Evolutionary conservation across 2,797 vertebrate species (phyloP).

Genomic region (Sebastiscus tertius): DNA sequence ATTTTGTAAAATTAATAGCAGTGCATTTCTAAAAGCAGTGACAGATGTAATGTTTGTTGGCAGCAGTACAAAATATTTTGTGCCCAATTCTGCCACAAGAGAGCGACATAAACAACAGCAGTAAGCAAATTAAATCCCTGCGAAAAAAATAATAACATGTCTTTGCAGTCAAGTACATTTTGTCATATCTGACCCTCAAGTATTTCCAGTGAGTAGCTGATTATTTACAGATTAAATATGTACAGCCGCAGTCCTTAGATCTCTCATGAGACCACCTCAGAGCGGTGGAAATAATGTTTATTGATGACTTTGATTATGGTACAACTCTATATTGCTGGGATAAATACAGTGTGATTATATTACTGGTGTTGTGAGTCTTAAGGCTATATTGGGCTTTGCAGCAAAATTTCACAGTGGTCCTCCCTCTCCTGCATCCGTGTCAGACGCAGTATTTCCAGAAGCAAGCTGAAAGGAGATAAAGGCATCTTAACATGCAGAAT

Average conservation of each 20-base stretch:
- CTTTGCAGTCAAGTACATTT: slow-evolving; percentile 22
- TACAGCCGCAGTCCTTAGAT: slow-evolving; percentile 12
- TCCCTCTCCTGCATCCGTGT: slow-evolving; percentile 38
- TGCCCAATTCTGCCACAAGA: slow-evolving; percentile 58
- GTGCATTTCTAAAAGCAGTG: slow-evolving; percentile 39
- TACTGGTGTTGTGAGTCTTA: slow-evolving; percentile 67
- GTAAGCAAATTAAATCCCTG: slow-evolving; percentile 22
- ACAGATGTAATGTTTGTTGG: slow-evolving; percentile 3
- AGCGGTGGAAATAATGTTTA: slow-evolving; percentile 32
- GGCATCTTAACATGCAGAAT: neutral
- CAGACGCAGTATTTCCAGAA: slow-evolving; percentile 88
- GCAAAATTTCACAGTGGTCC: slow-evolving; percentile 60
- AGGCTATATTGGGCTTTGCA: slow-evolving; percentile 76
- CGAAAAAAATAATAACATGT: slow-evolving; percentile 5
- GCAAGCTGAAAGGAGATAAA: slow-evolving; percentile 69
- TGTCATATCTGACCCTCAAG: slow-evolving; percentile 36
- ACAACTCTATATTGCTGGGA: slow-evolving; percentile 66
- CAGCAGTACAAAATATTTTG: slow-evolving; percentile 28
- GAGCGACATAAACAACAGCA: slow-evolving; percentile 60
- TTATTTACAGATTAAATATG: slow-evolving; percentile 53
- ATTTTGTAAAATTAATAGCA: slow-evolving; percentile 54
- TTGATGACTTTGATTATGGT: slow-evolving; percentile 42
- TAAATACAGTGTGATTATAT: slow-evolving; percentile 54
- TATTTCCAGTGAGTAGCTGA: slow-evolving; percentile 42
- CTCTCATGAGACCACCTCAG: slow-evolving; percentile 23